Conservation (phyloP, 2,888 invertebrate species). For the Linnaemya tessellans region DNA sequence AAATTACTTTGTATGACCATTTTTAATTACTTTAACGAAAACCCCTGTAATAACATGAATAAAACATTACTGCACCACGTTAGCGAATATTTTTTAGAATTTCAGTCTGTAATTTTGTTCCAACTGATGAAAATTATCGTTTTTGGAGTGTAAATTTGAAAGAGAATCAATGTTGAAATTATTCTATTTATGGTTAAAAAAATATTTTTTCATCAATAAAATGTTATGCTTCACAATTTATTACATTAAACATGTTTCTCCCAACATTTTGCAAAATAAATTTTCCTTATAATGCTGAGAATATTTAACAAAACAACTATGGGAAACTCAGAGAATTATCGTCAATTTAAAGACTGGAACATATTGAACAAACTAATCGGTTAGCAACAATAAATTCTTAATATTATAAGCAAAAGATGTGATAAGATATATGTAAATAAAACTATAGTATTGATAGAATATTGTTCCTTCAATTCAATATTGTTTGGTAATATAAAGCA, state of each 20-base stretch:
- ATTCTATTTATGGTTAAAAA: conserved; percentile 49
- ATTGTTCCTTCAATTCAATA: background rate
- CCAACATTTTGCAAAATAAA: conserved; percentile 6
- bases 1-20: too few species aligned
- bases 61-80: background rate
- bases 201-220: background rate
- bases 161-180: conserved; percentile 37
- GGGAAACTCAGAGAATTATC: background rate
- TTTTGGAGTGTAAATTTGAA: conserved; percentile 18
- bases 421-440: background rate
- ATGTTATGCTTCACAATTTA: background rate
- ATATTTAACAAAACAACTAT: background rate
- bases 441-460: too few species aligned
- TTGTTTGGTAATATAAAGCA: background rate
- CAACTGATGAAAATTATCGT: conserved; percentile 7
- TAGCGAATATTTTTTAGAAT: background rate
- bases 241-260: conserved; percentile 8
- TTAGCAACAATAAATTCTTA: too few species aligned
- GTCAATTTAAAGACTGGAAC: too few species aligned
- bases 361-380: too few species aligned
- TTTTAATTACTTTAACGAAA: background rate
- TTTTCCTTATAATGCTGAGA: background rate
- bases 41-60: background rate
- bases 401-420: too few species aligned
- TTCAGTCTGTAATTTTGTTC: conserved; percentile 14